Conservation (phyloP, 1,140 invertebrate species). For the Brachionus koreanus region DNA sequence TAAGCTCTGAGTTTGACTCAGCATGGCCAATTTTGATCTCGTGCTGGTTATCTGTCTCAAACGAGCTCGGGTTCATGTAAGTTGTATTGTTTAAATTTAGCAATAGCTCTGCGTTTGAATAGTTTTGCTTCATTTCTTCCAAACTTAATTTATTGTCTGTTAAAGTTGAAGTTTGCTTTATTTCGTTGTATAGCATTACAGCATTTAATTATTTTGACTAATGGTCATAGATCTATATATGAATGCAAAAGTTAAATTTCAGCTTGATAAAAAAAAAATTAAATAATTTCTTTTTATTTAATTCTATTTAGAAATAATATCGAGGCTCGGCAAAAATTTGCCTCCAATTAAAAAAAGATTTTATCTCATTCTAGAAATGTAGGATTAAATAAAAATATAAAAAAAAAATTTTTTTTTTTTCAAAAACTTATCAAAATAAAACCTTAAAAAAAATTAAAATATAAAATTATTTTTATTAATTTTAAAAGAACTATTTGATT, state of each 20-base stretch:
- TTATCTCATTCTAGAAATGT: too few species aligned
- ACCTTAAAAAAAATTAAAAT: too few species aligned
- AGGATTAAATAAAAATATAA: too few species aligned
- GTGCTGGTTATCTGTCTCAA: background rate
- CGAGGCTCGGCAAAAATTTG: too few species aligned
- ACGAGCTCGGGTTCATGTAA: background rate
- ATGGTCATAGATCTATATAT: background rate
- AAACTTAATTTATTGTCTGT: background rate
- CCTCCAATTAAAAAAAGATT: too few species aligned
- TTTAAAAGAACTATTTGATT: too few species aligned
- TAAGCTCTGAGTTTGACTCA: background rate
- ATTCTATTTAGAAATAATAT: too few species aligned
- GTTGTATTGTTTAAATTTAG: background rate
- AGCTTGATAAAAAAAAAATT: background rate
- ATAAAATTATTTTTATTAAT: too few species aligned
- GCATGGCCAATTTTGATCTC: background rate
- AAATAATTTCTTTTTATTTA: too few species aligned
- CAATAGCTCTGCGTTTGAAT: background rate
- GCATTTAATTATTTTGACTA: background rate
- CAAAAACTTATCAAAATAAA: too few species aligned
- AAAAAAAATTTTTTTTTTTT: too few species aligned
- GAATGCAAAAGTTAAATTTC: background rate
- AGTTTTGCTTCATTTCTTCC: constrained; percentile 8
- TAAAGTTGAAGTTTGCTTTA: background rate
- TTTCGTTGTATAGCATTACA: constrained; percentile 8